A percentile compares a stretch with the other conserved stretches of the same genome.
Conservation (phyloP, 2,113 vertebrate species). For the Tauraco erythrolophus region DNA sequence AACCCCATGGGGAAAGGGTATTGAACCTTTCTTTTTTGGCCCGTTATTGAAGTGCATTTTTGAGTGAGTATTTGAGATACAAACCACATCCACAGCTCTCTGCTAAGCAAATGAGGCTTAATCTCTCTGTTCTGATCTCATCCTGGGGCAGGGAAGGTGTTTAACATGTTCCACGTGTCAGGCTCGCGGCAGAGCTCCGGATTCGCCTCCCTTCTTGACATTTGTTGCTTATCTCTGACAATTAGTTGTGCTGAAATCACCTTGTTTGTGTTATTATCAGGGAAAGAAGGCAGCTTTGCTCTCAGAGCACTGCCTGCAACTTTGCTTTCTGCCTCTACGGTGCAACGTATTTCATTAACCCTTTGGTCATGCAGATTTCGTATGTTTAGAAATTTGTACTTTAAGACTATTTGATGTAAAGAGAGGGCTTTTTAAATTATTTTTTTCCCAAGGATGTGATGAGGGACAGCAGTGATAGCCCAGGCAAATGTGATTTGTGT, state of each 20-base stretch:
- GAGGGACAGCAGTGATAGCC: background rate
- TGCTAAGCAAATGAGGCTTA: background rate
- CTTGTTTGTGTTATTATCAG: background rate
- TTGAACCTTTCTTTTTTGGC: background rate
- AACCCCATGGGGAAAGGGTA: background rate
- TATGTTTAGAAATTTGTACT: background rate
- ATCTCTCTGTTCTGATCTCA: background rate
- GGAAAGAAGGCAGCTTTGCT: background rate
- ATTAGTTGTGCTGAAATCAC: slow-evolving; percentile 34
- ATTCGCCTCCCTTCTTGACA: background rate
- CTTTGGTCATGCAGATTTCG: background rate
- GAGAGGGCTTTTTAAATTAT: no score
- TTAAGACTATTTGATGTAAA: background rate
- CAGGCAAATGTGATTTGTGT: background rate
- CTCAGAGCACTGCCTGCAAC: background rate
- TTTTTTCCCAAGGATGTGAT: no score
- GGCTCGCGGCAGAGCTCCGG: background rate
- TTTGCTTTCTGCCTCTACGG: background rate
- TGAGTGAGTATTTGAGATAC: background rate
- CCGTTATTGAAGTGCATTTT: background rate
- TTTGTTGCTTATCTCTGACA: slow-evolving; percentile 63
- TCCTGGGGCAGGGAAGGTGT: background rate
- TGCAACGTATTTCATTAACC: background rate
- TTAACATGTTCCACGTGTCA: background rate
- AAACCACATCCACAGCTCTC: background rate